These are phyloP conservation scores for Sicus ferrugineus DNA, from an alignment of 2,888 invertebrate genomes.

Conservation along the genomic window DNA sequence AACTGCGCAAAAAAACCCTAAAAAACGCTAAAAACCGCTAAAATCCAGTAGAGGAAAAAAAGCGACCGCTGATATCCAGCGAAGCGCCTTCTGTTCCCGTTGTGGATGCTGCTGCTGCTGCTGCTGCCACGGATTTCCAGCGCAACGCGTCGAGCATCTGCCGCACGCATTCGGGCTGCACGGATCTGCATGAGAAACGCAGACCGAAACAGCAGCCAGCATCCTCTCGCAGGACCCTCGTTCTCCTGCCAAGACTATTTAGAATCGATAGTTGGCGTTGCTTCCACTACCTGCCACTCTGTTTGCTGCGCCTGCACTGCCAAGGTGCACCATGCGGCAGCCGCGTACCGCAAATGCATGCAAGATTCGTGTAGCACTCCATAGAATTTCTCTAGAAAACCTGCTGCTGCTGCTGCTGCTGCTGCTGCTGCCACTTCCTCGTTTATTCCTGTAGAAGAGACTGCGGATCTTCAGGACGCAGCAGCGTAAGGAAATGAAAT, in stretches of 20 bases:
- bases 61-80: background rate
- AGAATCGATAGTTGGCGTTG: background rate
- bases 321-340: too few relatives aligned
- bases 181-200: background rate
- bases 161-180: background rate
- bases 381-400: background rate
- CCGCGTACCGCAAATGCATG: too few relatives aligned
- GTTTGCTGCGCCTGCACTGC: background rate
- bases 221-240: background rate
- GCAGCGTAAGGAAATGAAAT: background rate
- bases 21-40: constrained; percentile 14
- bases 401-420: background rate
- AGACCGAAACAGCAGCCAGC: background rate
- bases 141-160: background rate
- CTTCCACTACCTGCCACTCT: background rate
- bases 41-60: background rate
- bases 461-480: background rate
- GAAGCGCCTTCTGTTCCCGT: background rate
- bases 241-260: background rate
- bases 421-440: too few relatives aligned
- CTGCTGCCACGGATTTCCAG: background rate
- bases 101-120: background rate
- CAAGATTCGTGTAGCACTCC: background rate
- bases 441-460: too few relatives aligned
- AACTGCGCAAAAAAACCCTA: background rate